Base-by-base conservation (phyloP, 2,113 vertebrate species). In the Forbesichthys papilliferus region DNA sequence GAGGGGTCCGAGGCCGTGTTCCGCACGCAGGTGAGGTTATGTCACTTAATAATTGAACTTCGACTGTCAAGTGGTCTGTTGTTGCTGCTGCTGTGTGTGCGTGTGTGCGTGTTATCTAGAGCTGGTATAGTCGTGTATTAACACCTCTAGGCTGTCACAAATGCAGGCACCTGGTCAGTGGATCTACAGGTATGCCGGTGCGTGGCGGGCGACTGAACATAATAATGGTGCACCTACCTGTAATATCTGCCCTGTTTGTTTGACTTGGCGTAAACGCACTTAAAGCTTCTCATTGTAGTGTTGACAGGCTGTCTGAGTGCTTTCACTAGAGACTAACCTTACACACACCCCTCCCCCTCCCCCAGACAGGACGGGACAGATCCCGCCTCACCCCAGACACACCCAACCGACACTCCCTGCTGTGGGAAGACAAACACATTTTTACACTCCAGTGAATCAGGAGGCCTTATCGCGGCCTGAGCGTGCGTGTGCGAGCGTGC, bases 391-490 rank as follows among this genome's bases (percentile, higher is more conserved):
- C 5, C 76, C 81, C 47, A 4, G 7, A 62, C 16, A 27, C 27
- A 27, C 27, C 27, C 27, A 27, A 27, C 27, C 27, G 27, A 27
- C 27, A 36, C 56, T 63, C 46, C 71, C 16, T 10, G 57, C 58
- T 18, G 42, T 67, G 7, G 57, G 4, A 79, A 82, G 55, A 80
- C 36, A 76, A 63, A 79, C 61, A 66, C 69, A 61, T 73, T 69
- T 20, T 65, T 77, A 3, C 60, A 68, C 68, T 65, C 60, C 67
- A 13, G 10, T 34, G 51, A 46, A 64, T 74, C 10, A 4, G 49
- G 13, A 52, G 3, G 49, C 49, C 11, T 12, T 58, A 0, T 12
- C 9, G 27, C 2, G 27, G 27, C 27, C 27, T 27, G 27, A 27
- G 27, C 27, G 27, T 27, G 27, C 27, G 2, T 27, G 27, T 42